These are phyloP conservation scores for Oryctes rhinoceros DNA, from an alignment of 1,140 invertebrate species.

Conservation along the genomic window DNA sequence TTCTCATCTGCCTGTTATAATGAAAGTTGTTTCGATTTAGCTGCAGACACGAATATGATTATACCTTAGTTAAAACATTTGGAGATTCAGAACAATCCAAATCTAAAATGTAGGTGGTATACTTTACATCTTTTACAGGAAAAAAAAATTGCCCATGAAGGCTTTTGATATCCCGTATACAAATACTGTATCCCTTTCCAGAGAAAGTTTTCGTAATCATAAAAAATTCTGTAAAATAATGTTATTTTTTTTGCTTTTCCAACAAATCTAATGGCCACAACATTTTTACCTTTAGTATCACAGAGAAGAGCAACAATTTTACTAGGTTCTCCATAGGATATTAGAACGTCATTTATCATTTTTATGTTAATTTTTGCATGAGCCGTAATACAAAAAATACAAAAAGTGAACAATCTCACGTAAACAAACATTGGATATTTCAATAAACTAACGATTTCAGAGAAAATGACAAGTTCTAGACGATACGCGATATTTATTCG, in stretches of 20 bases:
- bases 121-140: background rate
- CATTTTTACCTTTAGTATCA: background rate
- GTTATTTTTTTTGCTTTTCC: background rate
- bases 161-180: background rate
- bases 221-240: constrained; percentile 23
- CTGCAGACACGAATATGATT: background rate
- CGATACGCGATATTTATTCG: no score
- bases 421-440: no score
- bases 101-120: constrained; percentile 22
- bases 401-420: background rate
- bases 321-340: background rate
- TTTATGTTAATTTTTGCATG: background rate
- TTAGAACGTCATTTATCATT: background rate
- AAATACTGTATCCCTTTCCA: background rate
- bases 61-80: constrained; percentile 21
- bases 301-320: background rate
- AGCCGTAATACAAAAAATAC: background rate
- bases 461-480: no score
- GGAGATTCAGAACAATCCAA: background rate
- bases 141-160: background rate
- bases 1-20: constrained; percentile 25
- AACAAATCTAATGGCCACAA: background rate
- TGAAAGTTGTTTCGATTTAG: background rate
- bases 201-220: background rate
- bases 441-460: no score